Conservation (phyloP, 2,888 invertebrate genomes). For the Agrilus biguttatus region DNA sequence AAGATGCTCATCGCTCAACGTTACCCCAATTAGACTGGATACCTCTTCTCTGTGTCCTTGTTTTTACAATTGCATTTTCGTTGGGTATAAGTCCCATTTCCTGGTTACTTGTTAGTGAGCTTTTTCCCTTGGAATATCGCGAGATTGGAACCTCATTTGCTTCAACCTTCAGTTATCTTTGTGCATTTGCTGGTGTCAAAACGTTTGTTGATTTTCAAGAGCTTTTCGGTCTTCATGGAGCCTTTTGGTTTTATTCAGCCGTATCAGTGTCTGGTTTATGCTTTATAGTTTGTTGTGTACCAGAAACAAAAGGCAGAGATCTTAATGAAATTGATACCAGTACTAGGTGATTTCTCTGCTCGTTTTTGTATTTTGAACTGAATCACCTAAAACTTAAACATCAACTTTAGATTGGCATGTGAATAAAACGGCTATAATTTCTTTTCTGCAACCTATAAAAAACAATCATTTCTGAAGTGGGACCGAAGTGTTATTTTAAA, state of each 20-base stretch:
- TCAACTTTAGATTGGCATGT: no score
- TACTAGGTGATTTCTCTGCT: constrained; percentile 20
- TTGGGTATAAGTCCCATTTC: constrained; percentile 80
- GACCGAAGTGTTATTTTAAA: no score
- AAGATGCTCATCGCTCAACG: constrained; percentile 41
- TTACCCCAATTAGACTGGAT: constrained; percentile 61
- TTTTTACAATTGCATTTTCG: constrained; percentile 77
- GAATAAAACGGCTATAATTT: no score
- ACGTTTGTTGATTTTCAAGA: constrained; percentile 73
- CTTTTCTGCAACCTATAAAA: no score
- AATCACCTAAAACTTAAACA: not conserved
- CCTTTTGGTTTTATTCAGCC: constrained; percentile 79
- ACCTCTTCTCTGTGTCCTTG: constrained; percentile 65
- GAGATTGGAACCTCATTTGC: constrained; percentile 81
- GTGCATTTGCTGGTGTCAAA: constrained; percentile 75
- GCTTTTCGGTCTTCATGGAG: constrained; percentile 61
- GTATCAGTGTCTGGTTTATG: constrained; percentile 68
- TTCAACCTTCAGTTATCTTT: constrained; percentile 73
- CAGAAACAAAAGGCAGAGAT: constrained; percentile 83
- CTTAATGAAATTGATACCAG: constrained; percentile 76
- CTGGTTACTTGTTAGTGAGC: constrained; percentile 68
- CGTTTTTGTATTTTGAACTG: constrained; percentile 1
- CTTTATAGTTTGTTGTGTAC: constrained; percentile 75
- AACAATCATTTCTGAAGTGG: no score
- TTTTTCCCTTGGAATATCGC: constrained; percentile 69